Conservation (phyloP, 92 coral and sea anemone genomes). For the Zoanthus gigantus region DNA sequence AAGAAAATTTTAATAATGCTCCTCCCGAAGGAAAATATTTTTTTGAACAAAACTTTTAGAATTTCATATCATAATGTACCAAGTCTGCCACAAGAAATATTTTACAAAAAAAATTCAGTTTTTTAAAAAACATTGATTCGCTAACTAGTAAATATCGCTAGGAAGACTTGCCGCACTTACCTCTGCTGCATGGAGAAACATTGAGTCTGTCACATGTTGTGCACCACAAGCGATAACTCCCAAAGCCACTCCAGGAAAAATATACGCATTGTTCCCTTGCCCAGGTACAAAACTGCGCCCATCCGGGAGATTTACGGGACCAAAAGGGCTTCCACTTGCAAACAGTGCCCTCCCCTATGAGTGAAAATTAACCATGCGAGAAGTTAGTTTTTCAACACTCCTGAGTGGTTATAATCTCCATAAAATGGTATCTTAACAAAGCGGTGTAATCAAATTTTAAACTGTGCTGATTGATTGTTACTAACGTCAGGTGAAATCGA, state of each 20-base stretch:
- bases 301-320: constrained; percentile 94
- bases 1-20: no score
- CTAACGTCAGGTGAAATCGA: no score
- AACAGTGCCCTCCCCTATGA: constrained; percentile 90
- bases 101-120: no score
- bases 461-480: background rate
- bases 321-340: constrained; percentile 99
- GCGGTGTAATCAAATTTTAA: background rate
- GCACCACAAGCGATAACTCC: constrained; percentile 91
- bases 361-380: background rate
- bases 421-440: background rate
- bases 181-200: constrained; percentile 95
- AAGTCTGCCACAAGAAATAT: no score
- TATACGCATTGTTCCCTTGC: constrained; percentile 96
- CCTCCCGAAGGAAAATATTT: no score
- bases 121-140: no score
- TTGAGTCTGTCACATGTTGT: constrained; percentile 84
- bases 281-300: constrained; percentile 96
- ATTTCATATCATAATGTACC: no score
- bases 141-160: background rate
- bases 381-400: background rate
- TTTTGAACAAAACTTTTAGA: no score
- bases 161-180: constrained; percentile 30
- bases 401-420: background rate
- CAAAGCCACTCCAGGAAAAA: constrained; percentile 96